Base-by-base conservation (phyloP, 2,113 vertebrate genomes). In the Neolamprologus kungweensis region DNA sequence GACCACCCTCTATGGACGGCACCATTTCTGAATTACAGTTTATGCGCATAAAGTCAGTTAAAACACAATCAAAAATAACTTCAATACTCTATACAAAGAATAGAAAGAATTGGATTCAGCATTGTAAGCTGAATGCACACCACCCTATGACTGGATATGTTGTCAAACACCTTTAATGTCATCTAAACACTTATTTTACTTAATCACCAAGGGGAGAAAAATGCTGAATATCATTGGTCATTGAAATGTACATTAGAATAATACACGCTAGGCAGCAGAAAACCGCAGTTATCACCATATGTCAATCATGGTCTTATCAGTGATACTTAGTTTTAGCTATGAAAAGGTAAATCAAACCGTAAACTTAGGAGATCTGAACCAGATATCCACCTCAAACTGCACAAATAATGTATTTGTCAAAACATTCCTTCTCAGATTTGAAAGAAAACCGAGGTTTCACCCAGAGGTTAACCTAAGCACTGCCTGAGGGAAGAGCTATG, bases 381-480 rank as follows among this genome's bases (percentile, higher is more conserved):
- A 47, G 40, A 53, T 45, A 60, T 50, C 82, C 23, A 19, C 68
- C 17, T 35, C 45, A 2, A 82, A 85, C 40, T 65, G 23, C 83
- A 91, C 85, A 82, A 89, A 93, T 93, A 87, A 82, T 88, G 4
- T 7, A 91, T 83, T 79, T 9, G 21, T 85, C 55, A 57, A 82
- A 88, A 87, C 7, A 21, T 89, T 86, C 78, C 60, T 58, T 16
- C 21, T 83, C 60, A 82, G 73, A 63, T 63, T 57, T 7, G 1
- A 82, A 42, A 81, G 86, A 82, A 68, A 88, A 55, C 65, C 1
- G 60, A 86, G 63, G 79, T 78, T 71, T 82, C 85, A 90, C 80
- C 37, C 83, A 37, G 58, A 89, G 87, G 88, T 90, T 93, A 94
- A 92, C 83, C 86, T 45, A 45, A 93, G 57, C 91, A 92, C 83